Evolutionary conservation across 64 coral and sea anemone species (phyloP).

Genomic region (Acropora yongei): DNA sequence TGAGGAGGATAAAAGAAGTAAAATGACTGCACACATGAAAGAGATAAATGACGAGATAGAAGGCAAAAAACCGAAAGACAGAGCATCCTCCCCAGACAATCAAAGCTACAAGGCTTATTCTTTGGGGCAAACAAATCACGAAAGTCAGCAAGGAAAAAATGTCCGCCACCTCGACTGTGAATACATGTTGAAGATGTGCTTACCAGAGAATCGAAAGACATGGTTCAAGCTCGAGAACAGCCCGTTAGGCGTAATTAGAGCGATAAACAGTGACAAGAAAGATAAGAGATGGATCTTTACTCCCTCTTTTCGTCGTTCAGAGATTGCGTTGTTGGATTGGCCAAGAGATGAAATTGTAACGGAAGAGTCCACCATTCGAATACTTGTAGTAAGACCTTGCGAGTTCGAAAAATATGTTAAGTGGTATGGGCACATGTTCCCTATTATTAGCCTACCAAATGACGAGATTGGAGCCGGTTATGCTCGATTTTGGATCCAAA

Average conservation of each 20-base stretch:
- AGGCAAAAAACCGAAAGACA: too few species aligned
- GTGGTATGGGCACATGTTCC: conserved; percentile 5
- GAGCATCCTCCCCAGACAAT: too few species aligned
- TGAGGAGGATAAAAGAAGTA: too few species aligned
- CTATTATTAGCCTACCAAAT: conserved; percentile 4
- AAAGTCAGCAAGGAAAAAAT: too few species aligned
- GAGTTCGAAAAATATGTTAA: conserved; percentile 4
- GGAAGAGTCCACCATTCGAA: not conserved
- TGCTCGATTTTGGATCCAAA: conserved; percentile 34
- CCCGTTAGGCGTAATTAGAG: not conserved
- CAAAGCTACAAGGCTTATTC: too few species aligned
- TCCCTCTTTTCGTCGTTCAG: conserved; percentile 21
- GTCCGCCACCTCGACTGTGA: not conserved
- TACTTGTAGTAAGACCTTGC: conserved; percentile 29
- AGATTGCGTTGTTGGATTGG: conserved; percentile 45
- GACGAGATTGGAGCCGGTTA: conserved; percentile 34
- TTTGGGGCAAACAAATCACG: too few species aligned
- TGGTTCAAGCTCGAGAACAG: not conserved
- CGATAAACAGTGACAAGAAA: not conserved
- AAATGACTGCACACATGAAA: too few species aligned
- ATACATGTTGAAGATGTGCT: not conserved
- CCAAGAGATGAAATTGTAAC: not conserved
- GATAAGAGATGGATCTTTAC: conserved; percentile 42
- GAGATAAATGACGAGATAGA: too few species aligned
- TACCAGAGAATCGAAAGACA: not conserved